Base-by-base conservation (phyloP, 2,797 vertebrate genomes). In the Acanthiza pusilla region DNA sequence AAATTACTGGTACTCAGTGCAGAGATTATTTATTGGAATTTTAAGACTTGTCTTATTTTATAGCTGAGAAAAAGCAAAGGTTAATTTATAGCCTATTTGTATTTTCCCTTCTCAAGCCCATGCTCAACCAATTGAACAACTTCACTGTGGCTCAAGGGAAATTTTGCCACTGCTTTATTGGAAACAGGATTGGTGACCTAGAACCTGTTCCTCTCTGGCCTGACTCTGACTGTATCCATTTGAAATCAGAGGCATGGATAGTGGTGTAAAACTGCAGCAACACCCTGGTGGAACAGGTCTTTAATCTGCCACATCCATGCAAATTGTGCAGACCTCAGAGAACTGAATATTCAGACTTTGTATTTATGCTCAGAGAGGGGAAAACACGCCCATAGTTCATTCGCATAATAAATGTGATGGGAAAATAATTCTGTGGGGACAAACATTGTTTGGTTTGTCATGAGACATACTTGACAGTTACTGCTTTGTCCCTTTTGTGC, bases 391-490 rank as follows among this genome's bases (percentile, higher is more conserved):
- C 84, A 88, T 76, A 91, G 95, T 97, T 97, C 94, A 97, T 97
- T 97, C 87, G 10, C 92, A 94, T 96, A 97, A 97, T 94, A 96
- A 97, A 98, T 97, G 88, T 58, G 93, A 80, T 94, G 91, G 81
- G 96, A 97, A 97, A 96, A 97, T 94, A 97, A 98, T 97, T 97
- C 97, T 96, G 9, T 50, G 36, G 97, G 94, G 97, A 95, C 93
- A 88, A 86, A 95, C 95, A 94, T 88, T 97, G 94, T 98, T 97
- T 98, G 96, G 96, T 97, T 97, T 98, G 95, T 95, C 95, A 96
- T 91, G 96, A 97, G 96, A 95, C 96, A 92, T 91, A 45, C 42
- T 91, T 94, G 93, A 97, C 97, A 97, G 97, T 97, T 98, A 97
- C 87, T 65, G 93, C 91, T 92, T 97, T 96, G 93, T 94, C 96